These are phyloP conservation scores for Dastarcus helophoroides DNA, from an alignment of 2,888 invertebrate genomes.

Conservation along the genomic window DNA sequence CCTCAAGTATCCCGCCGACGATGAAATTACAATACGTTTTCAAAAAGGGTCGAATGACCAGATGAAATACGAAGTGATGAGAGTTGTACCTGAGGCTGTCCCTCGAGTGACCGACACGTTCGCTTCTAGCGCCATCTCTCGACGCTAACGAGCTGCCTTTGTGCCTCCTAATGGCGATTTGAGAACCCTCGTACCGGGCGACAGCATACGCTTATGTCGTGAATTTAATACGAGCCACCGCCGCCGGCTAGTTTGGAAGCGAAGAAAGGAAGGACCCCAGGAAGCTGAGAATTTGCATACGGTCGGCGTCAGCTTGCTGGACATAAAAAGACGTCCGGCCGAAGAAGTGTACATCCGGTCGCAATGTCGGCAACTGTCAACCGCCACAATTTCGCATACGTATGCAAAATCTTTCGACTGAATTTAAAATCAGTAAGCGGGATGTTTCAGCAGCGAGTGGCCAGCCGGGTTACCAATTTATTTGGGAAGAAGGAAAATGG, in stretches of 20 bases:
- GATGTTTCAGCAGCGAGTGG: too few relatives aligned
- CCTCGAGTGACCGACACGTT: slow-evolving; percentile 27
- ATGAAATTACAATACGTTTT: too few relatives aligned
- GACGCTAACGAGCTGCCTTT: slow-evolving; percentile 35
- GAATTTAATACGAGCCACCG: slow-evolving; percentile 19
- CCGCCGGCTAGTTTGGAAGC: too few relatives aligned
- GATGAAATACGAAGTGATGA: too few relatives aligned
- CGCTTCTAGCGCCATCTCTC: slow-evolving; percentile 25
- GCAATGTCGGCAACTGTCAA: slow-evolving; percentile 25
- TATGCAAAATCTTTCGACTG: too few relatives aligned
- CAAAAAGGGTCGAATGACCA: too few relatives aligned
- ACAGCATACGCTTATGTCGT: slow-evolving; percentile 24
- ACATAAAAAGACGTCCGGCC: slow-evolving; percentile 32
- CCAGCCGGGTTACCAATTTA: too few relatives aligned
- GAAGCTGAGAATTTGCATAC: slow-evolving; percentile 30
- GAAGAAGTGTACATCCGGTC: slow-evolving; percentile 18
- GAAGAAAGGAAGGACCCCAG: slow-evolving; percentile 19
- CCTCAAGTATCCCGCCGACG: too few relatives aligned
- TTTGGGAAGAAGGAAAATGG: too few relatives aligned
- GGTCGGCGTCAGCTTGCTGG: slow-evolving; percentile 34
- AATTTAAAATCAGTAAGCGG: too few relatives aligned
- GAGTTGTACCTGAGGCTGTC: too few relatives aligned
- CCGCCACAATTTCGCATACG: slow-evolving; percentile 22
- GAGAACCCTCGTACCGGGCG: slow-evolving; percentile 24
- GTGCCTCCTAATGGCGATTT: slow-evolving; percentile 33